These are phyloP conservation scores for Drosophila pachea DNA, from an alignment of 1,140 invertebrate genomes.

Conservation along the genomic window DNA sequence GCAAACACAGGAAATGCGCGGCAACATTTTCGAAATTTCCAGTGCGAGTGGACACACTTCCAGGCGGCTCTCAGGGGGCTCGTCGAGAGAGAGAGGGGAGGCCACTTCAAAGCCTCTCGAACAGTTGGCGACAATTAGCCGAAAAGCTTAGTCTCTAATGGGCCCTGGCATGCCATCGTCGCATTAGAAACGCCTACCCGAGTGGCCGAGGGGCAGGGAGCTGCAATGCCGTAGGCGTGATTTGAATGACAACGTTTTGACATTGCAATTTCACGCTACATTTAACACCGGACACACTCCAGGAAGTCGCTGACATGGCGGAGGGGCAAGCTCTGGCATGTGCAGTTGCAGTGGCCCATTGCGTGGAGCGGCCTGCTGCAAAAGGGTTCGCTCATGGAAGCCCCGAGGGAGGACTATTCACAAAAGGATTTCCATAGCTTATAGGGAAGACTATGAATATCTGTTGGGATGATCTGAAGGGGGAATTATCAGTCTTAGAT, in stretches of 20 bases:
- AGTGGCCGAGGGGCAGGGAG: not conserved
- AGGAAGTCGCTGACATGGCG: constrained; percentile 41
- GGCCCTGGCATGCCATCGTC: constrained; percentile 59
- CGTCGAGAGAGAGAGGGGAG: too few species aligned
- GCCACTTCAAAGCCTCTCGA: constrained; percentile 50
- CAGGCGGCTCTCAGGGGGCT: too few species aligned
- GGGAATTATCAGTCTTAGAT: too few species aligned
- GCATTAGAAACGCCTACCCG: constrained; percentile 47
- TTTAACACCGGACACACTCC: constrained; percentile 46
- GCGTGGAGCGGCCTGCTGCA: not conserved
- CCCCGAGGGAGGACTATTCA: too few species aligned
- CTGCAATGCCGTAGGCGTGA: constrained; percentile 28
- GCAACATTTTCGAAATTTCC: constrained; percentile 49
- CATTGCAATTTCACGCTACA: constrained; percentile 69
- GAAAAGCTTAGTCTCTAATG: constrained; percentile 41
- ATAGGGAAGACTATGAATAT: too few species aligned
- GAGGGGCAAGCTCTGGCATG: not conserved
- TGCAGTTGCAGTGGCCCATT: not conserved
- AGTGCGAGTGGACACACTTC: constrained; percentile 37
- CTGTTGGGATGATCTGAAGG: too few species aligned
- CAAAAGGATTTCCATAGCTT: too few species aligned
- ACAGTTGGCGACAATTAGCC: constrained; percentile 66
- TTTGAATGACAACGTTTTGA: constrained; percentile 51
- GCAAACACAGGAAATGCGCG: constrained; percentile 66
- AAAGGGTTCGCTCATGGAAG: not conserved